These are phyloP conservation scores for Platycercus adscitus DNA, from an alignment of 2,113 vertebrate species.

Conservation along the genomic window DNA sequence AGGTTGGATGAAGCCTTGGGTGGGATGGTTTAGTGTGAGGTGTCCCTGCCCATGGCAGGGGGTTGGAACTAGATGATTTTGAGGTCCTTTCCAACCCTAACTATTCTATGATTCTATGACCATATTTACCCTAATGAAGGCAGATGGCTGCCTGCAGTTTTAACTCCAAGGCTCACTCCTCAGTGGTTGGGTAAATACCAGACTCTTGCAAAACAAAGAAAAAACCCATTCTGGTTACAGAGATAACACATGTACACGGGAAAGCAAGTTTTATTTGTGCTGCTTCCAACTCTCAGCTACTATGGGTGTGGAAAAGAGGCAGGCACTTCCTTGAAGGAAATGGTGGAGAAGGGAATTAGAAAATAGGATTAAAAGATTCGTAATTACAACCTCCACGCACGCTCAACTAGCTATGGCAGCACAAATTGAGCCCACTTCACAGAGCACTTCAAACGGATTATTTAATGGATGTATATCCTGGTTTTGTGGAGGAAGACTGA, in stretches of 20 bases:
- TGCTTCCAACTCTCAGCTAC: constrained; percentile 17
- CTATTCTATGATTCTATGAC: neutral
- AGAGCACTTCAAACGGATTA: neutral
- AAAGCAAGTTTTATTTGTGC: neutral
- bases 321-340: constrained; percentile 21
- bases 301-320: constrained; percentile 14
- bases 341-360: neutral
- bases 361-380: neutral
- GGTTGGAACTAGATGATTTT: too few relatives aligned
- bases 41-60: too few relatives aligned
- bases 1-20: too few relatives aligned
- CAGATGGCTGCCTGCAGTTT: neutral
- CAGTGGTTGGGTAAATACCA: neutral
- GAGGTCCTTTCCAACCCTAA: too few relatives aligned
- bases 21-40: too few relatives aligned
- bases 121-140: neutral
- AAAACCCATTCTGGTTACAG: neutral
- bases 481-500: neutral
- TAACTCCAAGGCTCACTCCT: neutral
- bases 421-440: neutral
- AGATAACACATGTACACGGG: neutral
- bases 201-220: neutral
- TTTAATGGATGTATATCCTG: neutral
- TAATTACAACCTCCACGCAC: neutral
- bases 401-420: neutral